phyloP scores from a whole-genome alignment of 2,888 invertebrate species.

The Rhamphomyia laevipes region DNA sequence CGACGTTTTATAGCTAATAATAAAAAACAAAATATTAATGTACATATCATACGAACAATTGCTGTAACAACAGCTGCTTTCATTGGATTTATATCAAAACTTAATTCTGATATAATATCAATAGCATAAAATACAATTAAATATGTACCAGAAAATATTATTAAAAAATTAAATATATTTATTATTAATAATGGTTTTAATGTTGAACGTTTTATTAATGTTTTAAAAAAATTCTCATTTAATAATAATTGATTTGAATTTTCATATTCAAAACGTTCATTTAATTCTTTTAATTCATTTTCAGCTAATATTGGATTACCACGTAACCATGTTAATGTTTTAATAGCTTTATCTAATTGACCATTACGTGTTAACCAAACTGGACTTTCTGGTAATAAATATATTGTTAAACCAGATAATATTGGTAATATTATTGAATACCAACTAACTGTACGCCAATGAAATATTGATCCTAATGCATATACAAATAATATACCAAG shows the following conservation, averaged over 20 bases:
- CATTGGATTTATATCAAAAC: slow-evolving; percentile 39
- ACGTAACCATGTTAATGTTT: slow-evolving; percentile 48
- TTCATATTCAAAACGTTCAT: slow-evolving; percentile 48
- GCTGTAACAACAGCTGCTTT: slow-evolving; percentile 59
- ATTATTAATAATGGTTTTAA: slow-evolving; percentile 62
- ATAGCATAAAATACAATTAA: slow-evolving; percentile 69
- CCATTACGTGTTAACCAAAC: slow-evolving; percentile 58
- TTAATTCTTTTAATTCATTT: slow-evolving; percentile 49
- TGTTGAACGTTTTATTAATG: slow-evolving; percentile 47
- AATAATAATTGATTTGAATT: slow-evolving; percentile 36
- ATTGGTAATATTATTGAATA: slow-evolving; percentile 48
- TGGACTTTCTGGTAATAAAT: slow-evolving; percentile 59
- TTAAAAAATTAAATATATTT: slow-evolving; percentile 58
- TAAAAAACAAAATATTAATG: slow-evolving; percentile 52
- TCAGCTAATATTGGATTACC: slow-evolving; percentile 47
- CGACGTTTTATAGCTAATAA: slow-evolving; percentile 53
- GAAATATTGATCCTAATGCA: slow-evolving; percentile 52
- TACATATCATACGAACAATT: slow-evolving; percentile 50
- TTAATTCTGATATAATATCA: slow-evolving; percentile 51
- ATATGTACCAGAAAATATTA: slow-evolving; percentile 64
- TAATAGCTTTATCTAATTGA: slow-evolving; percentile 40
- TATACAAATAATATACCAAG: slow-evolving; percentile 64
- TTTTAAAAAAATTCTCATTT: slow-evolving; percentile 41
- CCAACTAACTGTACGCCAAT: slow-evolving; percentile 60
- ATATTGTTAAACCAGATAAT: slow-evolving; percentile 47